Base-by-base conservation (phyloP, 2,113 vertebrate genomes). In the Hiodon tergisus region DNA sequence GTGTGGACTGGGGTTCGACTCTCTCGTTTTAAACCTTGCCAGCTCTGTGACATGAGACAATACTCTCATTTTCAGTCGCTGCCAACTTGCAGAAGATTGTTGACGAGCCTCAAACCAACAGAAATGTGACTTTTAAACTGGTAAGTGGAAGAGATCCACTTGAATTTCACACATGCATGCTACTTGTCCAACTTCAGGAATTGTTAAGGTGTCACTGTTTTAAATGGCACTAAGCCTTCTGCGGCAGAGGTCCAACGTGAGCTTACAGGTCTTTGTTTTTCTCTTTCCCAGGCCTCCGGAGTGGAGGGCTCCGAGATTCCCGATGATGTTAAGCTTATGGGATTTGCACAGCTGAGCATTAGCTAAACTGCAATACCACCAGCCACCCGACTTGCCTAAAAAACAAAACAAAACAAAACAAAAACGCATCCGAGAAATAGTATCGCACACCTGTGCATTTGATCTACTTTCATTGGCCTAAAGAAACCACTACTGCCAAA, bases 11-110 rank as follows among this genome's bases (percentile, higher is more conserved):
- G 31, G 31, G 31, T 31, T 31, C 31, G 31, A 31, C 31, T 31
- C 31, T 31, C 31, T 31, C 31, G 31, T 31, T 31, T 31, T 31
- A 76, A 50, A 0, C 31, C 31, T 31, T 31, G 51, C 76, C 78
- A 69, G 50, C 91, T 80, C 62, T 48, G 0, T 16, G 4, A 17
- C 67, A 8, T 78, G 0, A 73, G 73, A 31, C 14, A 54, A 80
- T 79, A 80, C 63, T 87, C 3, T 90, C 61, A 75, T 94, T 93
- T 31, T 78, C 88, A 99, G 97, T 99, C 92, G 97, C 97, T 88
- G 97, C 97, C 85, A 98, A 99, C 89, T 90, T 99, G 89, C 96
- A 97, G 93, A 98, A 99, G 90, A 99, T 99, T 89, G 95, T 99
- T 72, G 96, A 98, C 82, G 95, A 97, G 84, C 96, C 96, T 86